phyloP scores from a whole-genome alignment of 2,888 invertebrate genomes.

The Melinaea menophilus region DNA sequence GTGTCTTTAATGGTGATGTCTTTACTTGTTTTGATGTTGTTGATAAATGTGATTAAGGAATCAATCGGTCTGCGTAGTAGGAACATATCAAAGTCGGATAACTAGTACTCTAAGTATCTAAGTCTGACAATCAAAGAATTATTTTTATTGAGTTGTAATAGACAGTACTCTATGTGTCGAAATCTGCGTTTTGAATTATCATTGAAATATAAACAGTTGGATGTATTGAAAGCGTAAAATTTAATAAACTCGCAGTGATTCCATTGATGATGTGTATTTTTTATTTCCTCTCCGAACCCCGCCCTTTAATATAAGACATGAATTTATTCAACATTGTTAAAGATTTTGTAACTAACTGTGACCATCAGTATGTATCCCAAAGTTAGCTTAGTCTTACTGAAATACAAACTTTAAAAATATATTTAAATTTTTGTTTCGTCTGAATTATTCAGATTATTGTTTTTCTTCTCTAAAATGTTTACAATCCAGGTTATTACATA shows the following conservation, averaged over 20 bases:
- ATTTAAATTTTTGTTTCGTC: too few species aligned
- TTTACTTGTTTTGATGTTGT: conserved; percentile 77
- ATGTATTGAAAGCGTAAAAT: conserved; percentile 74
- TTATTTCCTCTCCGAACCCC: conserved; percentile 41
- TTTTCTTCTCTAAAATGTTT: too few species aligned
- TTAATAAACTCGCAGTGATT: conserved; percentile 77
- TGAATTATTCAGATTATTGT: too few species aligned
- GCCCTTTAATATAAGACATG: background rate
- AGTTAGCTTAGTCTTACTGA: too few species aligned
- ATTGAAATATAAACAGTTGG: conserved; percentile 66
- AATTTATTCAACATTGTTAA: too few species aligned
- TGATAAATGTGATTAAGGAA: conserved; percentile 75
- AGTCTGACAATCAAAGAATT: conserved; percentile 54
- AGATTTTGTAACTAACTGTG: too few species aligned
- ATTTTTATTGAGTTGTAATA: conserved; percentile 47
- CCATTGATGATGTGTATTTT: conserved; percentile 64
- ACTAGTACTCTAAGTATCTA: conserved; percentile 77
- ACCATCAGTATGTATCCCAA: too few species aligned
- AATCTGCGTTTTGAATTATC: conserved; percentile 60
- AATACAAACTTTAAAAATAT: too few species aligned
- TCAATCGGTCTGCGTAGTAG: conserved; percentile 61
- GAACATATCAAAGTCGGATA: conserved; percentile 71
- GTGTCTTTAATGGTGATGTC: conserved; percentile 50
- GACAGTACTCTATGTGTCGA: conserved; percentile 52
- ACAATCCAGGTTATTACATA: too few species aligned